phyloP scores from a whole-genome alignment of 1,140 invertebrate genomes.

The Papilio polytes region DNA sequence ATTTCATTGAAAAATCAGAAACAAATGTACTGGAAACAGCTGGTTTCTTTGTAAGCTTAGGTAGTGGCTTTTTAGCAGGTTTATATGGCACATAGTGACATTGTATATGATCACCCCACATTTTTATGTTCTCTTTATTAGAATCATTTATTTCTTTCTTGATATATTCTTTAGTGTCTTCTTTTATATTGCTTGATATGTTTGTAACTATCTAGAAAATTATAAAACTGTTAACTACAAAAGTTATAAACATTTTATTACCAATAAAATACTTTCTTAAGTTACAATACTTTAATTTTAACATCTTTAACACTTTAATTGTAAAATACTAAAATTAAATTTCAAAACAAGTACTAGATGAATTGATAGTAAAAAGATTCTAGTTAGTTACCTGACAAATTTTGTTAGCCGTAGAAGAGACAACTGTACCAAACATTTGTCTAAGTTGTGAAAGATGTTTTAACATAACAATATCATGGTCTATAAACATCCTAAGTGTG shows the following conservation, averaged over 20 bases:
- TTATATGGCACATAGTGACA: slow-evolving; percentile 68
- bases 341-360: neutral
- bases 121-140: slow-evolving; percentile 64
- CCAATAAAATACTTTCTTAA: too few relatives aligned
- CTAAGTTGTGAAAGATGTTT: slow-evolving; percentile 83
- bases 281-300: too few relatives aligned
- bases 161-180: slow-evolving; percentile 79
- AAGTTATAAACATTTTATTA: too few relatives aligned
- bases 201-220: slow-evolving; percentile 75
- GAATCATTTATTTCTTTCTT: slow-evolving; percentile 67
- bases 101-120: slow-evolving; percentile 79
- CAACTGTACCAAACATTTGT: slow-evolving; percentile 84
- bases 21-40: slow-evolving; percentile 70
- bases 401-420: slow-evolving; percentile 77
- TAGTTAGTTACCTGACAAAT: slow-evolving; percentile 81
- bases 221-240: too few relatives aligned
- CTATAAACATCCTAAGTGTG: slow-evolving; percentile 85
- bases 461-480: slow-evolving; percentile 84
- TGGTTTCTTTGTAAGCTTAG: slow-evolving; percentile 76
- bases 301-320: too few relatives aligned
- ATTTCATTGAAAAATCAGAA: slow-evolving; percentile 81
- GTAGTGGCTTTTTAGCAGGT: slow-evolving; percentile 64
- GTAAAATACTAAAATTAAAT: neutral
- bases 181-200: slow-evolving; percentile 74
- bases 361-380: slow-evolving; percentile 33